A percentile compares a stretch with the other conserved stretches of the same genome.
Evolutionary conservation across 2,113 vertebrate genomes (phyloP).

Genomic region (Argyrosomus japonicus): DNA sequence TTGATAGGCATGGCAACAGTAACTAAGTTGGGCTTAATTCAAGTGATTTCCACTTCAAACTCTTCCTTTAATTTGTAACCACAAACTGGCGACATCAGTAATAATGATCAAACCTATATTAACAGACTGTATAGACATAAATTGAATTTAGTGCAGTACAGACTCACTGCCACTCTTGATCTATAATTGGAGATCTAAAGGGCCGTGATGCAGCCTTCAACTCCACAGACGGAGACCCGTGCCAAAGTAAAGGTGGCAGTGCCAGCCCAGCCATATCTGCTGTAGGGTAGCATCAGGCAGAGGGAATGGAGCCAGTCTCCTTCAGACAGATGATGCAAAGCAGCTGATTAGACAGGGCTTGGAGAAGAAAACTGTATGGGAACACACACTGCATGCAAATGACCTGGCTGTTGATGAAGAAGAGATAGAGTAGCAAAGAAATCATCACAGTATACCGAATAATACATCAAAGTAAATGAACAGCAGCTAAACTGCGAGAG

Average conservation of each 20-base stretch:
- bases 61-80: background rate
- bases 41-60: background rate
- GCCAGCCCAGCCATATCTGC: constrained; percentile 62
- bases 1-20: no score
- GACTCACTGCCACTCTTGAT: constrained; percentile 46
- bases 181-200: constrained; percentile 50
- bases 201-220: constrained; percentile 43
- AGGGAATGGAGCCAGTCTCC: constrained; percentile 62
- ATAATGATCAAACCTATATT: constrained; percentile 35
- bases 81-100: constrained; percentile 23
- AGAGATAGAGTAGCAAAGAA: constrained; percentile 22
- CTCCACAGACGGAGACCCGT: constrained; percentile 24
- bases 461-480: constrained; percentile 26
- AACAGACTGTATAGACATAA: constrained; percentile 36
- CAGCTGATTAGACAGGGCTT: constrained; percentile 59
- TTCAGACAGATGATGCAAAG: constrained; percentile 67
- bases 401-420: constrained; percentile 38
- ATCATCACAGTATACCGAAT: constrained; percentile 12
- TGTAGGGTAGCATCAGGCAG: constrained; percentile 46
- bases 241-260: constrained; percentile 67
- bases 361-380: constrained; percentile 43
- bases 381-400: constrained; percentile 47
- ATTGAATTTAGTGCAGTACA: constrained; percentile 33
- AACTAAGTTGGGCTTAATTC: background rate
- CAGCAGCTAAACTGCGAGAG: constrained; percentile 5